These are phyloP conservation scores for Lycodopsis pacificus DNA, from an alignment of 2,797 vertebrate species.

Conservation along the genomic window DNA sequence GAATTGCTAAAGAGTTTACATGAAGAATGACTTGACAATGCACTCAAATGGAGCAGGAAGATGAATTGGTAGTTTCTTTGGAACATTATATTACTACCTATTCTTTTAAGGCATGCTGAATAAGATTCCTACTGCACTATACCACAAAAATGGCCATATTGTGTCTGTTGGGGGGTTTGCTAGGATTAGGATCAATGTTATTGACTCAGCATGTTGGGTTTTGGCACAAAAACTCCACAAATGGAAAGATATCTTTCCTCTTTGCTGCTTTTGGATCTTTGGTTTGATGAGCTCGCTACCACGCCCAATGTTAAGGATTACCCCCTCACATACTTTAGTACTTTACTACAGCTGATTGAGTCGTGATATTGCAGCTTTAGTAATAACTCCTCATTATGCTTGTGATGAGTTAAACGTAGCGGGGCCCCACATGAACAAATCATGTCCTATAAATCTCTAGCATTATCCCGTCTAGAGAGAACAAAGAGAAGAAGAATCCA, in stretches of 20 bases:
- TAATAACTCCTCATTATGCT: constrained; percentile 26
- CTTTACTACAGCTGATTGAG: not conserved
- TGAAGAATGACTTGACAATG: constrained; percentile 32
- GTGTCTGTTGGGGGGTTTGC: constrained; percentile 12
- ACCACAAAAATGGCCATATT: constrained; percentile 7
- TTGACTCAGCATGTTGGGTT: constrained; percentile 9
- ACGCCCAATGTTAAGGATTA: not conserved
- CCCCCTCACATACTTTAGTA: not conserved
- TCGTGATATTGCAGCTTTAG: constrained; percentile 17
- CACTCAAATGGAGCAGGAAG: constrained; percentile 29
- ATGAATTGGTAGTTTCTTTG: constrained; percentile 14
- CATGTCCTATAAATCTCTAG: constrained; percentile 58
- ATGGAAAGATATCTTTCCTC: not conserved
- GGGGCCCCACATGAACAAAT: constrained; percentile 49
- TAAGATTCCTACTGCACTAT: constrained; percentile 6
- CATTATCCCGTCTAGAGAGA: constrained; percentile 55
- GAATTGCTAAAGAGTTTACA: constrained; percentile 20
- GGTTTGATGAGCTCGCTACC: not conserved
- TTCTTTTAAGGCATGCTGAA: constrained; percentile 2
- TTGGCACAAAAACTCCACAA: not conserved
- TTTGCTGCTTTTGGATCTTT: constrained; percentile 11
- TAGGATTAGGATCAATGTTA: constrained; percentile 21
- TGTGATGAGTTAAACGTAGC: constrained; percentile 36
- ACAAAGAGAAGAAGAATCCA: constrained; percentile 63
- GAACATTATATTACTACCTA: constrained; percentile 7